Conservation (phyloP, 1,140 invertebrate genomes). For the Megathymus violae region DNA sequence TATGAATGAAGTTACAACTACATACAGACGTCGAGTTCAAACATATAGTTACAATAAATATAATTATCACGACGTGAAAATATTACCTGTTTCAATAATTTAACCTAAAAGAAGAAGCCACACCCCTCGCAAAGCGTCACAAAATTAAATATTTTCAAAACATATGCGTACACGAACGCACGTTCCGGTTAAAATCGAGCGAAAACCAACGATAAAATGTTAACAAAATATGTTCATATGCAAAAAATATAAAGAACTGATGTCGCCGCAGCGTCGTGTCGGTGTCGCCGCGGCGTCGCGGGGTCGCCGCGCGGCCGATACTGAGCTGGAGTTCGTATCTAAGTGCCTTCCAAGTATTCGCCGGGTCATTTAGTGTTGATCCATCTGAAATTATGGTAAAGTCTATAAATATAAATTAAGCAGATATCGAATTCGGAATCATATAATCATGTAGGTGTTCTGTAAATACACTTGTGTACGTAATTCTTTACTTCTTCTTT, state of each 20-base stretch:
- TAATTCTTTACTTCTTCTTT: no score
- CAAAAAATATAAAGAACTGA: conserved; percentile 57
- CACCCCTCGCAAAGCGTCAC: conserved; percentile 64
- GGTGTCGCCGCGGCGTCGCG: conserved; percentile 30
- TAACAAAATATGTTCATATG: conserved; percentile 76
- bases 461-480: no score
- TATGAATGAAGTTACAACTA: conserved; percentile 37
- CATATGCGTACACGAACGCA: conserved; percentile 46
- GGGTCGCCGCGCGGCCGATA: conserved; percentile 37
- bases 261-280: conserved; percentile 32
- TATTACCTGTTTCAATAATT: conserved; percentile 27
- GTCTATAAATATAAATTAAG: no score
- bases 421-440: no score
- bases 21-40: conserved; percentile 32
- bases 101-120: conserved; percentile 50
- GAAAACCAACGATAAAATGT: conserved; percentile 63
- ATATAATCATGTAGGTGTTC: no score
- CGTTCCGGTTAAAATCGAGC: conserved; percentile 54
- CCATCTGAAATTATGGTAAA: conserved; percentile 61
- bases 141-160: conserved; percentile 47
- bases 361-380: conserved; percentile 67
- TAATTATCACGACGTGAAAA: conserved; percentile 44
- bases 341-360: conserved; percentile 33
- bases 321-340: conserved; percentile 46
- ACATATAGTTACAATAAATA: conserved; percentile 50